Conservation (phyloP, 2,888 invertebrate species). For the Trachelus stipa region DNA sequence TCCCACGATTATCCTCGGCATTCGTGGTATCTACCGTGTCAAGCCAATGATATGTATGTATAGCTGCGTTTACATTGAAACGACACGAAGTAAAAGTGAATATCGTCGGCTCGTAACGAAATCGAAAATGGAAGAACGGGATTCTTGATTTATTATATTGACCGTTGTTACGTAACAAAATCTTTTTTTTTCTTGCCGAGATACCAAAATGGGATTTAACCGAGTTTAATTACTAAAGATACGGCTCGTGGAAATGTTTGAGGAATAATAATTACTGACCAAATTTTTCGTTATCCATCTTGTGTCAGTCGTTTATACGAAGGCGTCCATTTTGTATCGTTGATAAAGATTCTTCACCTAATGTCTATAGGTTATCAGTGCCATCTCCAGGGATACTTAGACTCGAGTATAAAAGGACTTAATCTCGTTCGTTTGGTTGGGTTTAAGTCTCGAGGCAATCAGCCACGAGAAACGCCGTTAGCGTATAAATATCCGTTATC, state of each 20-base stretch:
- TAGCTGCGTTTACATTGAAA: background rate
- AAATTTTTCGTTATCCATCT: background rate
- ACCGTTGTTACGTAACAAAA: background rate
- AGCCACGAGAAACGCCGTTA: background rate
- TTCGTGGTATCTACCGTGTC: background rate
- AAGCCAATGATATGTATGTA: background rate
- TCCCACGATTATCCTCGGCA: background rate
- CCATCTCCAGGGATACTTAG: background rate
- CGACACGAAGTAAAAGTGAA: background rate
- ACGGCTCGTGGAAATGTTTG: background rate
- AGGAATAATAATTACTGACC: background rate
- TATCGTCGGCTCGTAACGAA: background rate
- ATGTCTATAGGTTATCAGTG: background rate
- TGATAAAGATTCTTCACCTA: background rate
- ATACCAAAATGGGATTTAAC: background rate
- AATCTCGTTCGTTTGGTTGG: background rate
- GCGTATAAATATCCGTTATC: background rate
- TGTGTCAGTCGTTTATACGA: background rate
- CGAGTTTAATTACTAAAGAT: background rate
- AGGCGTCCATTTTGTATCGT: background rate
- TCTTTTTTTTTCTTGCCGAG: background rate
- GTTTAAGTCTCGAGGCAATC: background rate
- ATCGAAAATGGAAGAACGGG: background rate
- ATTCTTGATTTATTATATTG: background rate
- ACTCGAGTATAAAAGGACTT: background rate